Conservation (phyloP, 2,888 invertebrate species). For the Lasioglossum marginatum region DNA sequence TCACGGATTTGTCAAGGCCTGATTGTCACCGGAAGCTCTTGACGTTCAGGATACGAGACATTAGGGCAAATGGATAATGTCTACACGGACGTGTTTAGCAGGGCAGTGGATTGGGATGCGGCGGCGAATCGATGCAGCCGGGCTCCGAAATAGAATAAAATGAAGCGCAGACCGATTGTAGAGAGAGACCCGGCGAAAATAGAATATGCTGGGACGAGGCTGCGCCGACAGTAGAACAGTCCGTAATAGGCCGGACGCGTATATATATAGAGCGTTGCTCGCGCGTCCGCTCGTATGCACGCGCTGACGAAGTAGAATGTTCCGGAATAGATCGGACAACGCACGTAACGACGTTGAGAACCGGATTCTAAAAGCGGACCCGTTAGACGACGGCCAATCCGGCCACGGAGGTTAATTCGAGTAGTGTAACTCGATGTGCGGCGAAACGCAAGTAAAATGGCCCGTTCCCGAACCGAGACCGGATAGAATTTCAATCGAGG, state of each 20-base stretch:
- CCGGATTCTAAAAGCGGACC: not conserved
- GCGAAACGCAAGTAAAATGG: not conserved
- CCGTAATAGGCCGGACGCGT: not conserved
- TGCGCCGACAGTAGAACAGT: not conserved
- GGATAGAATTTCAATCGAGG: not conserved
- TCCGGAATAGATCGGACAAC: constrained; percentile 1
- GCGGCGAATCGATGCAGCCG: not conserved
- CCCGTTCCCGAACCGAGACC: not conserved
- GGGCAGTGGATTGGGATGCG: not conserved
- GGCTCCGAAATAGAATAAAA: constrained; percentile 1
- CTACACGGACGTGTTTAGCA: not conserved
- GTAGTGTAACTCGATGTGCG: not conserved
- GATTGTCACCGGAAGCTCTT: not conserved
- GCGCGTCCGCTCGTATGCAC: not conserved
- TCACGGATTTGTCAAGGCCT: not conserved
- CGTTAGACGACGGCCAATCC: not conserved
- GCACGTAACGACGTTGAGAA: not conserved
- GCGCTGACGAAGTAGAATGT: not conserved
- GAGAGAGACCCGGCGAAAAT: not conserved
- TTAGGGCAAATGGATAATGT: not conserved
- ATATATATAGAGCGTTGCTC: not conserved
- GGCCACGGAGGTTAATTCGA: not conserved
- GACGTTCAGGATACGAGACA: not conserved
- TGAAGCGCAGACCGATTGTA: not conserved
- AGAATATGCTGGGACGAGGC: not conserved